Evolutionary conservation across 2,888 invertebrate genomes (phyloP), one percentile per base, ranked within the genome.

Genomic region (Dasysyrphus tricinctus): DNA sequence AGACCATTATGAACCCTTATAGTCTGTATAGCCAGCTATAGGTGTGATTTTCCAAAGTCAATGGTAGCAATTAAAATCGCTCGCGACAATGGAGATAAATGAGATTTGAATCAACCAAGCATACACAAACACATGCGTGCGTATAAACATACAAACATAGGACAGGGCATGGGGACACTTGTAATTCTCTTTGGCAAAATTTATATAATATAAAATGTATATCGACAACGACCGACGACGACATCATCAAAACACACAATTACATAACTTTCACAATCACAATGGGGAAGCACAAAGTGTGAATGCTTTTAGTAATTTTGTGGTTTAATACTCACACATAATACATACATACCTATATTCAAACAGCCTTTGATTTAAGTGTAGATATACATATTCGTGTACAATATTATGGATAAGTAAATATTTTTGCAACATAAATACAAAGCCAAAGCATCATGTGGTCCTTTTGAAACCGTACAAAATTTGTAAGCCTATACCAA

Each of bases 81-180:
- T 70, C 70, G 70, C 70, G 78, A 78, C 59, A 70, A 70, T 44
- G 42, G 70, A 70, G 69, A 70, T 54, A 70, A 78, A 70, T 61
- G 61, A 42, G 70, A 37, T 61, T 61, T 42, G 42, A 61, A 42
- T 42, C 61, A 61, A 39, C 61, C 24, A 49, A 37, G 57, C 32
- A 32, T 32, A 32, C 32, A 32, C 32, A 32, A n/a, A n/a, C n/a
- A n/a, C n/a, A n/a, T n/a, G n/a, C n/a, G n/a, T 5, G 32, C 32
- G 24, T 24, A 24, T 24, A 24, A 24, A 24, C 3, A 24, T 44
- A 59, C 5, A 14, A 3, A n/a, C 12, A 44, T 29, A 44, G 42
- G 42, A 3, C 14, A 57, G 42, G 14, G 9, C 14, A 57, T 76
- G 24, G 37, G 14, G 4, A 14, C 1, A 19, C 51, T 51, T 12